Percentiles rank a stretch among this genome's conserved stretches.
These are phyloP conservation scores for Lutraria rhynchaena DNA, from an alignment of 1,140 invertebrate species.

Conservation along the genomic window DNA sequence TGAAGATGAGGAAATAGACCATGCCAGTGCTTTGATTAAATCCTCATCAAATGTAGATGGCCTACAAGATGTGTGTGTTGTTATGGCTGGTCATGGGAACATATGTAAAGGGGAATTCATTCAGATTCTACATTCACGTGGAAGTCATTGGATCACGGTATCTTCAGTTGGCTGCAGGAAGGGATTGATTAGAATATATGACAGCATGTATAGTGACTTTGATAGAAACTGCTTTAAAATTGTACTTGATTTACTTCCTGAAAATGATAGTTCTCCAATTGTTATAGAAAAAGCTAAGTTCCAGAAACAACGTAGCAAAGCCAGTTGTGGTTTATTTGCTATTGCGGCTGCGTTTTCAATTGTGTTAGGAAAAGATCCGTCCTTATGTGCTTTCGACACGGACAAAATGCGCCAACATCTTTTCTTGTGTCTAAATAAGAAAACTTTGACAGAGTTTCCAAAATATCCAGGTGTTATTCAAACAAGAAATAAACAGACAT, in stretches of 20 bases:
- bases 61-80: conserved; percentile 42
- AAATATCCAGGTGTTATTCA: background rate
- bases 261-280: background rate
- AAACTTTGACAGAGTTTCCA: conserved; percentile 17
- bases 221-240: background rate
- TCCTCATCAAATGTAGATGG: conserved; percentile 13
- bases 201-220: conserved; percentile 33
- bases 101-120: conserved; percentile 8
- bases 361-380: conserved; percentile 21
- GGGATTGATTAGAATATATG: conserved; percentile 11
- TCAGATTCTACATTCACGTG: conserved; percentile 46
- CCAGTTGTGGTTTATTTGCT: conserved; percentile 51
- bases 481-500: background rate
- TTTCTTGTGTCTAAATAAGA: background rate
- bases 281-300: conserved; percentile 29
- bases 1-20: conserved; percentile 37
- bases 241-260: background rate
- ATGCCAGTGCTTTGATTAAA: conserved; percentile 17
- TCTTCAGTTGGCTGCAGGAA: conserved; percentile 11
- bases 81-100: background rate
- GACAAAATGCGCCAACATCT: conserved; percentile 30
- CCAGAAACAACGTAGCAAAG: conserved; percentile 33
- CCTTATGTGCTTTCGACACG: background rate
- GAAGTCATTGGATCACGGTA: conserved; percentile 41
- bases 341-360: conserved; percentile 51